Evolutionary conservation across 2,888 invertebrate species (phyloP), one percentile per base, ranked within the genome.

Genomic region (Chelonus formosanus): DNA sequence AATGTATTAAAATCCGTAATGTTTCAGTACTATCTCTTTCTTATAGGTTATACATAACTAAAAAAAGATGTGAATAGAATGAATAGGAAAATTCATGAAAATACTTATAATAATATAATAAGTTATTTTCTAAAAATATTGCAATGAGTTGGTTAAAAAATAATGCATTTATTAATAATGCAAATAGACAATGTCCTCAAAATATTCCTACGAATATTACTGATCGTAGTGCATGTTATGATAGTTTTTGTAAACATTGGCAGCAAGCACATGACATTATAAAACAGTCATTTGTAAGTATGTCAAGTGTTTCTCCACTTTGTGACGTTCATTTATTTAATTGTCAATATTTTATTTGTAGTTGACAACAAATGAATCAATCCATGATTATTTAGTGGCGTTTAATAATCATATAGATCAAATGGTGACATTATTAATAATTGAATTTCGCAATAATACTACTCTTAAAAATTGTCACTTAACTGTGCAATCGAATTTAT

Each of bases 191-290:
- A 77, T 84, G 88, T 65, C 88, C 89, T 59, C 87, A 90, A 48
- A 90, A 90, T 75, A 90, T 91, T 6, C 89, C 90, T 3, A 89
- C 90, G 5, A 86, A 86, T 69, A 91, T 91, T 80, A 91, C 91
- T 76, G 95, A 95, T 85, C 93, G 95, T 0, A 91, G 93, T 62
- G 96, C 96, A 5, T 96, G 96, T 84, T 94, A 93, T 80, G 95
- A 93, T 84, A 96, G 96, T 78, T 96, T 96, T 85, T 92, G 92
- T 82, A 94, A 94, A 82, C 97, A 97, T 83, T 97, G 97, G 96
- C 93, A 95, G 78, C 96, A 97, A 83, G 94, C 93, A 2, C 86
- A 90, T 77, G 94, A 94, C 73, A 94, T 96, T 67, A 94, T 96
- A 75, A 86, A 89, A 72, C 89, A 90, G 74, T 91, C 90, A 50